Base-by-base conservation (phyloP, 2,888 invertebrate genomes). In the Agrotis segetum region DNA sequence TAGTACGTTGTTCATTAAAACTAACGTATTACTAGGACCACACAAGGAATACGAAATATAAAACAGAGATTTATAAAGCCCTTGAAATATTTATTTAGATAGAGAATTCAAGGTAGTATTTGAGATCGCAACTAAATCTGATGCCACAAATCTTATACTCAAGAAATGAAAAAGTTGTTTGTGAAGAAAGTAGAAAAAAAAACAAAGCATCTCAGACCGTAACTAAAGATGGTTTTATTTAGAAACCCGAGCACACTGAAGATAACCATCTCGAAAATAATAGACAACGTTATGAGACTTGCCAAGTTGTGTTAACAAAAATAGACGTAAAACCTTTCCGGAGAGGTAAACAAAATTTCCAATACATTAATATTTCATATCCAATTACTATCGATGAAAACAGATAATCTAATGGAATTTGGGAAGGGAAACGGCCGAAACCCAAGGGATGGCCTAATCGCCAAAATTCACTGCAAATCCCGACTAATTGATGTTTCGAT, bases 1-100 rank as follows among this genome's bases (percentile, higher is more conserved):
- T 93, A 93, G 92, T 88, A 89, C 86, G 76, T 88, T 85, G 84
- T 89, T 86, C 80, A 84, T 88, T 88, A 88, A 82, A 87, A 83
- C 79, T 74, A 73, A 73, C 77, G 62, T 77, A 81, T 81, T 70
- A 77, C 58, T 47, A 71, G 71, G 88, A 87, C 87, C 84, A 88
- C 86, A 88, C 84, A 82, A 74, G 82, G 56, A 74, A 79, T n/a
- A 34, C 6, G n/a, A 19, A 71, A 84, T 79, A 81, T 74, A 81
- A 81, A 87, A 79, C 77, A 47, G 73, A 83, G 83, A 83, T 71
- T 72, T 78, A 72, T 58, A 53, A 9, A 64, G 29, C 65, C 56
- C 52, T 69, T 67, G 47, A 64, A 77, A 63, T 56, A 56, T 61
- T 59, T 53, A 61, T 66, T 49, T 49, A 56, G 46, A 50, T 24